Evolutionary conservation across 1,140 invertebrate species (phyloP), one percentile per base, ranked within the genome.

Genomic region (Nomia melanderi): DNA sequence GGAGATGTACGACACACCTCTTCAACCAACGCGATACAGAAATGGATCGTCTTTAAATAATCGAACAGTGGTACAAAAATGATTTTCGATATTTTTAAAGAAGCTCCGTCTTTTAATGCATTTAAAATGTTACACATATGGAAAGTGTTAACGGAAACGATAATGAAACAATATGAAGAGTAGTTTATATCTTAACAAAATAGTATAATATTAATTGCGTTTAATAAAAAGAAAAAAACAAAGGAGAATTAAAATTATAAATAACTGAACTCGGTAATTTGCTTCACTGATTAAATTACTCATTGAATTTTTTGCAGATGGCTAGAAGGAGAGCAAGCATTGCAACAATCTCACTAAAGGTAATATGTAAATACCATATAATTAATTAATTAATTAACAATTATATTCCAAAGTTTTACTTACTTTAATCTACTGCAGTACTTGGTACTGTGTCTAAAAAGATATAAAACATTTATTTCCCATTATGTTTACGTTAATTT

Each of bases 301-400:
- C 9, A 77, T 25, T 25, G 57, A 50, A 73, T 77, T 69, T 53
- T 54, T 88, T 91, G 77, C 88, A 92, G 92, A 90, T 90, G 62
- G 87, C 91, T 87, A 92, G 89, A 77, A 90, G 92, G 82, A 89
- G 92, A 85, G 91, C 91, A 74, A 92, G 91, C 65, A 89, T 92
- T 33, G 91, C 91, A 14, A 91, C 91, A 79, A 92, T 92, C 85
- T 91, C 91, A 25, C 85, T n/a, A n/a, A n/a, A n/a, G n/a, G n/a
- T n/a, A n/a, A n/a, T n/a, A n/a, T n/a, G n/a, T n/a, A n/a, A n/a
- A n/a, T n/a, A 36, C 8, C 33, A 36, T 3, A 50, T 50, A n/a
- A 50, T 20, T n/a, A n/a, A n/a, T n/a, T n/a, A 50, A n/a, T n/a
- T n/a, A 4, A n/a, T 50, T 50, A 1, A n/a, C n/a, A n/a, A n/a